These are phyloP conservation scores for Mus caroli DNA, from an alignment of 2,797 vertebrate species.

Conservation along the genomic window DNA sequence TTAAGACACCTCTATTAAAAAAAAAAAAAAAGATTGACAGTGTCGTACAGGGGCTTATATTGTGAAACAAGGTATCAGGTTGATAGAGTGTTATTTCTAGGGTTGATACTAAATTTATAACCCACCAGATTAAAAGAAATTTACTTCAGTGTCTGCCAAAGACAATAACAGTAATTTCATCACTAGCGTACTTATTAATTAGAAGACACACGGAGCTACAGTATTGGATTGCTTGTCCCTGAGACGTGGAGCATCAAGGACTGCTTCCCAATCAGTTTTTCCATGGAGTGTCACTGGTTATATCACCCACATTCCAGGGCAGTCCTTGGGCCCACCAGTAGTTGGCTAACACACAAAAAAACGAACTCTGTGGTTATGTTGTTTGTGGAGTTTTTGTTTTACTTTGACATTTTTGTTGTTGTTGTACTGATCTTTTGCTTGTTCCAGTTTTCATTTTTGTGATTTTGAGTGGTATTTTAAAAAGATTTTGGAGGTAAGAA, in stretches of 20 bases:
- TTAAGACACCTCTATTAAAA: conserved; percentile 31
- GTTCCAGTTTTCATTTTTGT: not conserved
- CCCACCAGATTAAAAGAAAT: not conserved
- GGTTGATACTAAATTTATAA: conserved; percentile 1
- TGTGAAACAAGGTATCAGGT: conserved; percentile 30
- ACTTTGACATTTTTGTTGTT: not conserved
- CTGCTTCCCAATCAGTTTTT: not conserved
- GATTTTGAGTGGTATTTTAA: not conserved
- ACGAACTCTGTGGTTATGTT: not conserved
- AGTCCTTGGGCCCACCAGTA: not conserved
- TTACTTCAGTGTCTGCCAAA: not conserved
- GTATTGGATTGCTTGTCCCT: not conserved
- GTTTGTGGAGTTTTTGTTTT: not conserved
- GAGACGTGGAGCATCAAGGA: not conserved
- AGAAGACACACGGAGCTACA: not conserved
- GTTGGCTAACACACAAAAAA: not conserved
- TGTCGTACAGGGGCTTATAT: not conserved
- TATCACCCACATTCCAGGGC: too few relatives aligned
- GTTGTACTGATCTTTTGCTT: not conserved
- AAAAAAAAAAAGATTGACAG: not conserved
- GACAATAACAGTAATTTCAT: not conserved
- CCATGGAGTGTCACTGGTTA: not conserved
- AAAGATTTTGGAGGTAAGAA: not conserved
- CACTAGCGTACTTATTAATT: not conserved
- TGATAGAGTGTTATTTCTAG: not conserved